Percentiles rank a stretch among this genome's conserved stretches.
Conservation (phyloP, 2,113 vertebrate genomes). For the Dascyllus trimaculatus region DNA sequence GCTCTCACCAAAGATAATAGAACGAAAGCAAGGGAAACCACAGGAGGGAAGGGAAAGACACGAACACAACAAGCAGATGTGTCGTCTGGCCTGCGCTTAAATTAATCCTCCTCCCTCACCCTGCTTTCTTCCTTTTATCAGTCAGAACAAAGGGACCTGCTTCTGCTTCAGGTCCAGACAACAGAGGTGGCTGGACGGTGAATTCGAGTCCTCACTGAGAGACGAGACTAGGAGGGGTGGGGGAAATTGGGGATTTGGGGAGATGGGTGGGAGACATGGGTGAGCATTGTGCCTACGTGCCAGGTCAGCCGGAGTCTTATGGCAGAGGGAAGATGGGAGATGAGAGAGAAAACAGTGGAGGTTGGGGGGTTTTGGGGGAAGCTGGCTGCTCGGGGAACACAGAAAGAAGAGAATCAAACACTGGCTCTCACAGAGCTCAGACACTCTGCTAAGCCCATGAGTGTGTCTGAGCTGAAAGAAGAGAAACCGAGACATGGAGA, state of each 20-base stretch:
- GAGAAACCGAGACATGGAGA: constrained; percentile 26
- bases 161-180: constrained; percentile 82
- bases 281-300: constrained; percentile 66
- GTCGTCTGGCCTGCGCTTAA: constrained; percentile 86
- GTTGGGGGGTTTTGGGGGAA: constrained; percentile 29
- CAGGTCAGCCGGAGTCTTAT: constrained; percentile 79
- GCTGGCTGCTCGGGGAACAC: constrained; percentile 60
- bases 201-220: constrained; percentile 66
- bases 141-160: constrained; percentile 83
- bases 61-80: constrained; percentile 83
- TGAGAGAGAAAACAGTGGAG: constrained; percentile 49
- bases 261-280: constrained; percentile 43
- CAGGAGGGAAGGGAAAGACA: constrained; percentile 69
- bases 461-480: constrained; percentile 33
- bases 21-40: constrained; percentile 70
- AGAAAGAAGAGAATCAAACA: constrained; percentile 54
- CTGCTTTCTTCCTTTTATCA: constrained; percentile 86
- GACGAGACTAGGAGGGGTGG: constrained; percentile 46
- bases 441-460: constrained; percentile 55
- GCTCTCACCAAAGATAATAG: constrained; percentile 77
- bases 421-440: constrained; percentile 61
- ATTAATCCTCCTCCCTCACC: constrained; percentile 87
- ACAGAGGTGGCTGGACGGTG: constrained; percentile 74
- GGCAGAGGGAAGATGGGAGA: constrained; percentile 66
- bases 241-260: constrained; percentile 47